Percentiles rank a stretch among this genome's conserved stretches.
Conservation (phyloP, 1,140 invertebrate genomes). For the Eufriesea mexicana region DNA sequence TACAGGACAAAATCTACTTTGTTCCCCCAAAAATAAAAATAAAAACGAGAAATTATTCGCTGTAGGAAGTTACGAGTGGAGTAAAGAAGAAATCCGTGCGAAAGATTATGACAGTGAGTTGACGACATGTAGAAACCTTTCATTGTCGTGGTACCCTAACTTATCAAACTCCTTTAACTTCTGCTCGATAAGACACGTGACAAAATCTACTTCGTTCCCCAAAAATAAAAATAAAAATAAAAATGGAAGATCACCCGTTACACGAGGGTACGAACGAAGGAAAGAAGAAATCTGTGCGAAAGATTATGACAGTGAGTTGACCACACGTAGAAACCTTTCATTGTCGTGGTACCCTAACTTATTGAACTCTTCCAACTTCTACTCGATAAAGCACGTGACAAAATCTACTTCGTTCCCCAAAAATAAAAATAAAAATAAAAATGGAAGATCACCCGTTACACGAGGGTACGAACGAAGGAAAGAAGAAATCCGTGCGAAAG, state of each 20-base stretch:
- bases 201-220: too few species aligned
- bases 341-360: constrained; percentile 41
- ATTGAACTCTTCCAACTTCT: constrained; percentile 36
- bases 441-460: not conserved
- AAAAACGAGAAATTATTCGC: too few species aligned
- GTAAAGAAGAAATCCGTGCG: too few species aligned
- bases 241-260: too few species aligned
- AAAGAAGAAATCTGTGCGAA: too few species aligned
- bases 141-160: too few species aligned
- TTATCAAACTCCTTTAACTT: too few species aligned
- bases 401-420: not conserved
- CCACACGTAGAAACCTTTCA: not conserved
- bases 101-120: not conserved
- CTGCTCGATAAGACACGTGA: too few species aligned
- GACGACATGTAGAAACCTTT: not conserved
- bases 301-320: not conserved
- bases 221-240: not conserved
- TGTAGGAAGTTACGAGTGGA: too few species aligned
- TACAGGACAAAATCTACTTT: too few species aligned
- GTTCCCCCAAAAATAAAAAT: too few species aligned
- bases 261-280: too few species aligned
- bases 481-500: not conserved
- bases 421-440: not conserved
- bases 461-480: not conserved
- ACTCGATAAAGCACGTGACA: not conserved